These are phyloP conservation scores for Allygus modestus DNA, from an alignment of 2,888 invertebrate species.

Conservation along the genomic window DNA sequence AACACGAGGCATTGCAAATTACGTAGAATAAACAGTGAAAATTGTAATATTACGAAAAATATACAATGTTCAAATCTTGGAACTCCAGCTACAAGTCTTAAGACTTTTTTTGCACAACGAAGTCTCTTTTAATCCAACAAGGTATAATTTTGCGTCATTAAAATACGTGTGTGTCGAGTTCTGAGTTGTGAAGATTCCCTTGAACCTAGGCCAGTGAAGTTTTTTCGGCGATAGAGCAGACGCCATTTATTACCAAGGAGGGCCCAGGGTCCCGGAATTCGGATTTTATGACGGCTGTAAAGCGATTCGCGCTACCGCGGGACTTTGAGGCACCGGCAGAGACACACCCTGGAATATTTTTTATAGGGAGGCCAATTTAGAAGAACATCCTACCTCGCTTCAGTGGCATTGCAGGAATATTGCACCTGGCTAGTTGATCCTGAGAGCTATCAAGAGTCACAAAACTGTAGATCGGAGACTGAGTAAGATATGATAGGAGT, in stretches of 20 bases:
- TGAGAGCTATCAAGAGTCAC: too few relatives aligned
- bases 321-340: not conserved
- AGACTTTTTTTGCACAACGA: too few relatives aligned
- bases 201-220: not conserved
- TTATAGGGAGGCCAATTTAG: not conserved
- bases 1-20: too few relatives aligned
- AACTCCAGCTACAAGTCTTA: too few relatives aligned
- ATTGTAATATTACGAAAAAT: too few relatives aligned
- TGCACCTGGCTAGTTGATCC: not conserved
- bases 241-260: not conserved
- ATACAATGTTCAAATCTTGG: too few relatives aligned
- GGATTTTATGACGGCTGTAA: conserved; percentile 47
- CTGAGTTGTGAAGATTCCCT: not conserved
- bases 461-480: too few relatives aligned
- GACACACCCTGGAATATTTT: conserved; percentile 16
- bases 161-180: too few relatives aligned
- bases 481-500: too few relatives aligned
- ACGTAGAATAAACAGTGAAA: too few relatives aligned
- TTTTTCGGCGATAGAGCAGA: not conserved
- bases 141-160: too few relatives aligned
- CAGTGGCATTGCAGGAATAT: not conserved
- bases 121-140: too few relatives aligned
- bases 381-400: not conserved
- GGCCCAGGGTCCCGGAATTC: conserved; percentile 17
- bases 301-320: conserved; percentile 49